A percentile compares a stretch with the other conserved stretches of the same genome.
These are phyloP conservation scores for Liodrosophila aerea DNA, from an alignment of 2,888 invertebrate genomes.

Conservation along the genomic window DNA sequence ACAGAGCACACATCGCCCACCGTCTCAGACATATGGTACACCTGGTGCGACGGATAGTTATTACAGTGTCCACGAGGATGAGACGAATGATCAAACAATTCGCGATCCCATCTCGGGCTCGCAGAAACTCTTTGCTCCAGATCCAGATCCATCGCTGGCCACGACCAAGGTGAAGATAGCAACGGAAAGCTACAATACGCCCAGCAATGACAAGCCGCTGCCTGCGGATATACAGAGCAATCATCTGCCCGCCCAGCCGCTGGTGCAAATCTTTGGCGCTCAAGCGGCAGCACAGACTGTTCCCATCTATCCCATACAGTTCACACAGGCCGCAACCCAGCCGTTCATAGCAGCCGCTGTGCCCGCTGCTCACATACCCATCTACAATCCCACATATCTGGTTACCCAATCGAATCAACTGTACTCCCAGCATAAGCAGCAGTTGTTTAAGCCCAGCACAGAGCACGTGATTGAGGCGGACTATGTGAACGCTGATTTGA, in stretches of 20 bases:
- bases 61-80: conserved; percentile 85
- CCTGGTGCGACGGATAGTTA: conserved; percentile 63
- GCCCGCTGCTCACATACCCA: conserved; percentile 74
- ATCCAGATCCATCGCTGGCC: conserved; percentile 83
- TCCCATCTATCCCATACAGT: conserved; percentile 83
- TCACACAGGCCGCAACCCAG: conserved; percentile 82
- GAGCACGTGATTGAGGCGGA: conserved; percentile 80
- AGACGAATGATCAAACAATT: conserved; percentile 82
- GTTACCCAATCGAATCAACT: conserved; percentile 82
- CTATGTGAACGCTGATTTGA: conserved; percentile 79
- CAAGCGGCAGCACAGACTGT: conserved; percentile 83
- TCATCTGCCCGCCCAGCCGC: conserved; percentile 74
- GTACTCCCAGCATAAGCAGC: conserved; percentile 80
- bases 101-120: conserved; percentile 81
- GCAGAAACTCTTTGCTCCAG: conserved; percentile 83
- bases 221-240: conserved; percentile 80
- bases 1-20: conserved; percentile 44
- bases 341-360: conserved; percentile 79
- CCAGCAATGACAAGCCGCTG: conserved; percentile 82
- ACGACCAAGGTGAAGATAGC: conserved; percentile 81
- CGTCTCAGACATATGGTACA: conserved; percentile 29
- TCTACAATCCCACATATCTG: conserved; percentile 81
- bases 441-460: conserved; percentile 84
- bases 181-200: conserved; percentile 81
- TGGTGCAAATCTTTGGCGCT: conserved; percentile 80